Evolutionary conservation across 2,113 vertebrate genomes (phyloP).

Genomic region (Campylomormyrus tamandua): DNA sequence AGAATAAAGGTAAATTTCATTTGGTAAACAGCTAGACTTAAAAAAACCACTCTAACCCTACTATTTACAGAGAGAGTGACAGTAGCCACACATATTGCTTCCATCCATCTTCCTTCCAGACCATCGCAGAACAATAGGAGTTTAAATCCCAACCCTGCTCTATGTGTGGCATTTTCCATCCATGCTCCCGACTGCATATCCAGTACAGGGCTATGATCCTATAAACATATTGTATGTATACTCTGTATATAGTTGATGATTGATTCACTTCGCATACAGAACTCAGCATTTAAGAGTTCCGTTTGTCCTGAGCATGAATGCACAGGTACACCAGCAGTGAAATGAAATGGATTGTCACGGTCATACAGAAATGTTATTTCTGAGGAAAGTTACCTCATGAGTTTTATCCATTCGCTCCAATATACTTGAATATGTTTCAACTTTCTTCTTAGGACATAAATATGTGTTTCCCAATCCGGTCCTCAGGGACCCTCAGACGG

Average conservation of each 20-base stretch:
- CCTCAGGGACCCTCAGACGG: background rate
- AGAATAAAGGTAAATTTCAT: slow-evolving; percentile 5
- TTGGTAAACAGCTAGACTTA: background rate
- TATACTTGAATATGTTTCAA: background rate
- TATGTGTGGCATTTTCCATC: background rate
- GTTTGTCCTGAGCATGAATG: background rate
- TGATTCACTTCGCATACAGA: background rate
- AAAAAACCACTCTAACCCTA: background rate
- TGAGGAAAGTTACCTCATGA: background rate
- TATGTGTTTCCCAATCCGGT: background rate
- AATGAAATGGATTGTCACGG: background rate
- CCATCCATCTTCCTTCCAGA: background rate
- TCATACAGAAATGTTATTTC: background rate
- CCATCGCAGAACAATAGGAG: background rate
- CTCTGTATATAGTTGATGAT: background rate
- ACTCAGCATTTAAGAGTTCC: background rate
- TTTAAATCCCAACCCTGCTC: background rate
- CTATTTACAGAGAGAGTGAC: background rate
- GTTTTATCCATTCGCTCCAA: background rate
- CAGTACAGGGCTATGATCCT: background rate
- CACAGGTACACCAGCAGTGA: background rate
- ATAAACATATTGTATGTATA: background rate
- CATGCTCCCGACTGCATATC: background rate
- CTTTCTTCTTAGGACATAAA: background rate
- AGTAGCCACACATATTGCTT: background rate